Evolutionary conservation across 2,888 invertebrate species (phyloP), one percentile per base, ranked within the genome.

Genomic region (Nemoura dubitans): DNA sequence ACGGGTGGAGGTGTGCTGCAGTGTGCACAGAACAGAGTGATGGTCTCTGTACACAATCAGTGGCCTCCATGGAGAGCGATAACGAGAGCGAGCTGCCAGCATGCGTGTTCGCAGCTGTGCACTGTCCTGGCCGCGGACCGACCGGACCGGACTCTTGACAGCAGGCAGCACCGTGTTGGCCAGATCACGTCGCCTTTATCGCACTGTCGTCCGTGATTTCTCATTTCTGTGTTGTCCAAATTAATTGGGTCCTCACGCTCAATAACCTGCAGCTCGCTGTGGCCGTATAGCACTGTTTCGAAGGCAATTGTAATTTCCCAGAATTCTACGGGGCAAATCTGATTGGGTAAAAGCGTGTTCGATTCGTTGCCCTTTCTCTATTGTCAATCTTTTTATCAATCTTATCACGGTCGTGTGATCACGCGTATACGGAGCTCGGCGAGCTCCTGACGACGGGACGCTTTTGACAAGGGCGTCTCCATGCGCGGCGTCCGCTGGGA

Each of bases 281-380:
- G 36, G 10, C 36, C 36, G 36, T 36, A 10, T 3, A 36, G 36
- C 36, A 59, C 1, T 59, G 59, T 59, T 36, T 36, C 36, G 36
- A 36, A 6, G 36, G 36, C 3, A 36, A 59, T 21, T 59, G 59
- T 59, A 14, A 59, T 59, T 59, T 59, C 59, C 59, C 59, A 21
- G 59, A 59, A 59, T 59, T 59, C 59, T 59, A 6, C 36, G 3
- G 1, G 59, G 59, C 59, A 59, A 59, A 59, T 59, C 59, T 59
- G 14, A 59, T 59, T 59, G 59, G 59, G 59, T 59, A 59, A 59
- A 21, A 59, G 21, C 21, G 59, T 59, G 10, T 59, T 59, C 59
- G 59, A 59, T 59, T 59, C 59, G 59, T 59, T 59, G 59, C 59
- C 59, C 59, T 59, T 59, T 59, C 59, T 21, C 59, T 59, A 59